Evolutionary conservation across 2,888 invertebrate genomes (phyloP).

Genomic region (Tribolium freemani): DNA sequence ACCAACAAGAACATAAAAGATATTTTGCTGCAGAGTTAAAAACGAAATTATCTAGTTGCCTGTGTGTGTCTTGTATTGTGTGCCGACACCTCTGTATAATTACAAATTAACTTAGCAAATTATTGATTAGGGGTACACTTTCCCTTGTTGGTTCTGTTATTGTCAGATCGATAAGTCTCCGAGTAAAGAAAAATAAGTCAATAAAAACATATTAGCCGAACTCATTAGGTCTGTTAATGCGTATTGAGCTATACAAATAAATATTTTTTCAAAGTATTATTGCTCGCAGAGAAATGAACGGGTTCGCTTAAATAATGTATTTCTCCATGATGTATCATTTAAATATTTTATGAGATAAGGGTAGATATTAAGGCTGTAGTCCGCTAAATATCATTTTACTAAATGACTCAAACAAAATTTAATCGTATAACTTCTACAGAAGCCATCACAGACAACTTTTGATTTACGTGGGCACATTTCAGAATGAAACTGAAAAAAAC

Average conservation of each 20-base stretch:
- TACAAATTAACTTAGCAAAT: neutral
- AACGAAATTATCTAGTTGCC: too few species aligned
- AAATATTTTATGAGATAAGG: conserved; percentile 11
- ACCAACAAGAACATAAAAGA: too few species aligned
- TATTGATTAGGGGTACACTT: neutral
- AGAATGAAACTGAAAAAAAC: neutral
- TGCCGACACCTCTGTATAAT: neutral
- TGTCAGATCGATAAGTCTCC: neutral
- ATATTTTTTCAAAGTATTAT: neutral
- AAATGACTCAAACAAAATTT: neutral
- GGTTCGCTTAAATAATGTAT: conserved; percentile 4
- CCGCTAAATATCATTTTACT: conserved; percentile 3
- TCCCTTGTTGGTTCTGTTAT: neutral
- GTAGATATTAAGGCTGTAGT: neutral
- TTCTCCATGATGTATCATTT: neutral
- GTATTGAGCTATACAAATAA: conserved; percentile 1
- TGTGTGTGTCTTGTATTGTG: neutral
- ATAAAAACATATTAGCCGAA: neutral
- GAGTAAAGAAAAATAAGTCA: neutral
- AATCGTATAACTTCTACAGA: conserved; percentile 3
- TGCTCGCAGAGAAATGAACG: neutral
- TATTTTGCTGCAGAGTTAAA: too few species aligned
- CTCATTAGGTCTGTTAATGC: neutral
- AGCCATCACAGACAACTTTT: neutral
- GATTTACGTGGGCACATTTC: neutral